Percentiles rank a stretch among this genome's conserved stretches.
These are phyloP conservation scores for Glaucidium brasilianum DNA, from an alignment of 2,113 vertebrate genomes.

Conservation along the genomic window DNA sequence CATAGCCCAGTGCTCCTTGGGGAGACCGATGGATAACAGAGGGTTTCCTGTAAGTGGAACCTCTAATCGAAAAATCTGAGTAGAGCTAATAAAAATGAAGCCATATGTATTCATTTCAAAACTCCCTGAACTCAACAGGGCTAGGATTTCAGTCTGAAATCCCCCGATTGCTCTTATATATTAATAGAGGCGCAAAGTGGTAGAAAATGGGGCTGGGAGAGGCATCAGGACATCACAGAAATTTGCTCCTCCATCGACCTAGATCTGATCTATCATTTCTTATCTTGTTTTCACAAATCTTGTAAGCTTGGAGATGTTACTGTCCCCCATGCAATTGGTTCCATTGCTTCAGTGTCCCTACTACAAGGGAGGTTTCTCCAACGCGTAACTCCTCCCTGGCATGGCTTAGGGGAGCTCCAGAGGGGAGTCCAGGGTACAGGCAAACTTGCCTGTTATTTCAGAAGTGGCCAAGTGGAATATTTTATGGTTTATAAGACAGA, in stretches of 20 bases:
- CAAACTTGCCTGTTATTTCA: neutral
- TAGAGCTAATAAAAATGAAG: neutral
- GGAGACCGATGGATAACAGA: too few relatives aligned
- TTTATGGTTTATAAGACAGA: neutral
- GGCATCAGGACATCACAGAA: neutral
- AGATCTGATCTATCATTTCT: neutral
- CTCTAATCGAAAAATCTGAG: neutral
- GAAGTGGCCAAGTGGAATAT: neutral
- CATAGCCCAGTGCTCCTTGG: neutral
- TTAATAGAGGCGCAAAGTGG: neutral
- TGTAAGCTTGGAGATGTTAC: too few relatives aligned
- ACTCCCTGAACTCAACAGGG: neutral
- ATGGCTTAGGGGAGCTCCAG: neutral
- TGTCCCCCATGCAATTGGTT: neutral
- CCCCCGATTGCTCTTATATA: neutral
- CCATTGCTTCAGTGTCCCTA: neutral
- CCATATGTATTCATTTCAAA: neutral
- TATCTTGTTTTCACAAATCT: neutral
- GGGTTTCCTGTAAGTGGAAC: neutral
- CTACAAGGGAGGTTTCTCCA: neutral
- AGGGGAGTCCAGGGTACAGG: neutral
- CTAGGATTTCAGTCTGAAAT: neutral
- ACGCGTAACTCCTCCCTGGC: accelerated
- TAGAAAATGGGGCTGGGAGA: neutral
- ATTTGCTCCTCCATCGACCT: neutral